phyloP scores from a whole-genome alignment of 2,888 invertebrate species.

The Agonopterix arenella region DNA sequence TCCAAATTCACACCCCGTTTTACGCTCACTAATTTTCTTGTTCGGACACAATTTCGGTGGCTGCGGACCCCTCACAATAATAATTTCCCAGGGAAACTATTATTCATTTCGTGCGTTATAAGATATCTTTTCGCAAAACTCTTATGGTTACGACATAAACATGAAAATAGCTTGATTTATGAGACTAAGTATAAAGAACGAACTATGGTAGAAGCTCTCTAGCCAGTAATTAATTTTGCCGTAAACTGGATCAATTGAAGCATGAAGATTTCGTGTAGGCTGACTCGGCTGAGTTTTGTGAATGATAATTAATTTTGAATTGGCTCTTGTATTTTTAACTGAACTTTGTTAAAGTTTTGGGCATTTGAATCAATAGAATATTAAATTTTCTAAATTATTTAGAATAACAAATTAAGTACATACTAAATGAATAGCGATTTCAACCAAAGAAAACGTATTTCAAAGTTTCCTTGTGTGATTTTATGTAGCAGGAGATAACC shows the following conservation, averaged over 20 bases:
- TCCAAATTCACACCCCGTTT: slow-evolving; percentile 73
- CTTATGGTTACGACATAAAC: too few relatives aligned
- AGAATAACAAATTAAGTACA: too few relatives aligned
- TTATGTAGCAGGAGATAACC: slow-evolving; percentile 4
- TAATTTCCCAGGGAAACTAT: slow-evolving; percentile 73
- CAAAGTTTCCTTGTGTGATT: too few relatives aligned
- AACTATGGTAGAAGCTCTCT: slow-evolving; percentile 63
- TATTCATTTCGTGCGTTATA: slow-evolving; percentile 17
- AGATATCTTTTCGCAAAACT: too few relatives aligned
- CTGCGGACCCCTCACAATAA: slow-evolving; percentile 65
- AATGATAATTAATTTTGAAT: slow-evolving; percentile 63
- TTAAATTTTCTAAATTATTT: too few relatives aligned
- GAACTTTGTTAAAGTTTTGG: slow-evolving; percentile 12
- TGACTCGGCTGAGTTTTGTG: slow-evolving; percentile 52
- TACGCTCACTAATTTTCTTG: slow-evolving; percentile 77
- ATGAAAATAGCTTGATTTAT: too few relatives aligned
- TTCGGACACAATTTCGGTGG: slow-evolving; percentile 71
- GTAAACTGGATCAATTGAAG: slow-evolving; percentile 74
- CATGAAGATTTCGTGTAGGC: slow-evolving; percentile 71
- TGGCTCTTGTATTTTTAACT: slow-evolving; percentile 47
- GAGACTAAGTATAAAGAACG: too few relatives aligned
- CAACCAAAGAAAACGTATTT: too few relatives aligned
- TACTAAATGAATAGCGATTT: too few relatives aligned
- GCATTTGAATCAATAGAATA: too few relatives aligned
- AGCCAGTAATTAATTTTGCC: slow-evolving; percentile 73